A percentile compares a stretch with the other conserved stretches of the same genome.
These are phyloP conservation scores for Cavia aperea DNA, from an alignment of 2,113 vertebrate species.

Conservation along the genomic window DNA sequence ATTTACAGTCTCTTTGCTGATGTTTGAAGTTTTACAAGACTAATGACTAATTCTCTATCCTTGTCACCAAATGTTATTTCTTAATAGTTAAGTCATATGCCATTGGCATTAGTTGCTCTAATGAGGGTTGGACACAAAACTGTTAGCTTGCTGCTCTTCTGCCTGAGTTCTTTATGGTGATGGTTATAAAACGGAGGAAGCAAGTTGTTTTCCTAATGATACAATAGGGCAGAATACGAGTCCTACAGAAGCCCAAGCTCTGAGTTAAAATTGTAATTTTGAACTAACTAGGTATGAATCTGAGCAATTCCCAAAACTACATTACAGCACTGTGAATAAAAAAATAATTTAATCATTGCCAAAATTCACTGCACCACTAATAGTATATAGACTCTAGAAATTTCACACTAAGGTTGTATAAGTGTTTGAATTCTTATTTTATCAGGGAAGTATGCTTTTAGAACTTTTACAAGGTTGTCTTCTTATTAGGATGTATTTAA, in stretches of 20 bases:
- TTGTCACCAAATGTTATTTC: background rate
- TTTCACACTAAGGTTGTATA: background rate
- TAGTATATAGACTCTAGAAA: background rate
- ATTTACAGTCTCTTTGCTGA: background rate
- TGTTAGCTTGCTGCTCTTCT: background rate
- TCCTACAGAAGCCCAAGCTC: no score
- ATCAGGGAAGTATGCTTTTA: background rate
- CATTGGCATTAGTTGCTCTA: background rate
- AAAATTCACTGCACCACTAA: background rate
- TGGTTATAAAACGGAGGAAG: fast-evolving
- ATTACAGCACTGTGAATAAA: background rate
- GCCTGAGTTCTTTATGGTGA: background rate
- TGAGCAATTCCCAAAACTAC: background rate
- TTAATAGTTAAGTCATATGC: background rate
- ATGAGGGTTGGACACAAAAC: background rate
- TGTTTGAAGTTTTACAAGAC: background rate
- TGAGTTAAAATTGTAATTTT: background rate
- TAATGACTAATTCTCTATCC: background rate
- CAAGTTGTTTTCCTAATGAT: background rate
- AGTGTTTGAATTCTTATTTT: background rate
- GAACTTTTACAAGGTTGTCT: background rate
- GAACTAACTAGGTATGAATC: background rate
- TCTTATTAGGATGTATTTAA: background rate
- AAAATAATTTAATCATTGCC: background rate
- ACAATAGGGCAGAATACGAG: fast-evolving